These are phyloP conservation scores for Melipona quadrifasciata DNA, from an alignment of 1,140 invertebrate species.

Conservation along the genomic window DNA sequence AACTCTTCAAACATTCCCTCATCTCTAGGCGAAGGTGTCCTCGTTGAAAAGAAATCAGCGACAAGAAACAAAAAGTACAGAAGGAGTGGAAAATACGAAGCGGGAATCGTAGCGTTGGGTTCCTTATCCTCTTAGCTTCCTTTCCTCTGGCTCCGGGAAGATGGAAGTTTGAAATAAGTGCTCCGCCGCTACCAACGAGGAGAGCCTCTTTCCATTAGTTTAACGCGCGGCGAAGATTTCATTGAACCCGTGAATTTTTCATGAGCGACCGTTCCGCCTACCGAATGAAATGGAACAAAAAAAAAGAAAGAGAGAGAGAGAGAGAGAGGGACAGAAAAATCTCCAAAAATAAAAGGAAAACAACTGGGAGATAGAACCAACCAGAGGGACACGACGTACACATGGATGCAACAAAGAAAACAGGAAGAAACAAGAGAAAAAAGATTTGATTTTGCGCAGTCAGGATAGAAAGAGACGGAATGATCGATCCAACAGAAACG, in stretches of 20 bases:
- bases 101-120: conserved; percentile 62
- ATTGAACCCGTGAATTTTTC: conserved; percentile 54
- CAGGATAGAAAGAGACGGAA: conserved; percentile 5
- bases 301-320: not conserved
- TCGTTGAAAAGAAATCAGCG: not conserved
- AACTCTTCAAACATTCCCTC: conserved; percentile 2
- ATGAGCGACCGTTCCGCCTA: not conserved
- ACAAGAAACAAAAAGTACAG: not conserved
- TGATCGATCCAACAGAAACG: not conserved
- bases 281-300: not conserved
- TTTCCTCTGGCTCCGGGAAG: conserved; percentile 31
- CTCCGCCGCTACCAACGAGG: conserved; percentile 21
- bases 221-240: conserved; percentile 57
- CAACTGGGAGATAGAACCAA: not conserved
- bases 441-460: conserved; percentile 47
- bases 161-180: conserved; percentile 40
- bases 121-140: conserved; percentile 72
- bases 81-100: conserved; percentile 3
- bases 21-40: not conserved
- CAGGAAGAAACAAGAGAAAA: not conserved
- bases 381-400: not conserved
- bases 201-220: conserved; percentile 59
- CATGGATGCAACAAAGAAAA: not conserved
- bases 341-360: not conserved
- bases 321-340: not conserved